phyloP scores from a whole-genome alignment of 2,113 vertebrate species.

The Apteryx mantelli region DNA sequence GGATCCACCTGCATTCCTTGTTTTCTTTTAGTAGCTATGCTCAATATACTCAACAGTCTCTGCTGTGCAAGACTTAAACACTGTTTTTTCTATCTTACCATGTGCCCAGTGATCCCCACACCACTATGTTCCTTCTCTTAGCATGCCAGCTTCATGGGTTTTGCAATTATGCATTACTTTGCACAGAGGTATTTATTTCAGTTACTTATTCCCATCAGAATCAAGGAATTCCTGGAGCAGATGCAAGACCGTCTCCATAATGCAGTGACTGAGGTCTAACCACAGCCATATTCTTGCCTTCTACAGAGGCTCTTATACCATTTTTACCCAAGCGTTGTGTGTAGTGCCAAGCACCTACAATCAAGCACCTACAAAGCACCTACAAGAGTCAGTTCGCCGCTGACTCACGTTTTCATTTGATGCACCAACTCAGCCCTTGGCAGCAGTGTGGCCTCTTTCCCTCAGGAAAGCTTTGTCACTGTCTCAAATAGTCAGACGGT shows the following conservation, averaged over 20 bases:
- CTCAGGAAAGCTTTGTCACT: background rate
- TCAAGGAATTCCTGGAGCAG: background rate
- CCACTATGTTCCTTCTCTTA: rapidly evolving
- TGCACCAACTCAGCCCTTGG: background rate
- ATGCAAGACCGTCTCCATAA: rapidly evolving
- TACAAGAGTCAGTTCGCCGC: background rate
- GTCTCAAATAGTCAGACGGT: background rate
- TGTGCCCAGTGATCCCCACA: background rate
- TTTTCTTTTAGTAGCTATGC: background rate
- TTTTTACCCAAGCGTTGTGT: background rate
- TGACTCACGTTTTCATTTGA: background rate
- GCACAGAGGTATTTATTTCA: background rate
- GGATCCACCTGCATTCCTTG: background rate
- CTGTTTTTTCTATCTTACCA: background rate
- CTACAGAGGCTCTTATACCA: background rate
- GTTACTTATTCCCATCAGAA: background rate
- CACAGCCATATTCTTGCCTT: background rate
- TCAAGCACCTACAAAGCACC: background rate
- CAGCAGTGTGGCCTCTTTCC: background rate
- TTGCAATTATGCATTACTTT: background rate
- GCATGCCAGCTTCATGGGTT: background rate
- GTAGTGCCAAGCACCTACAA: background rate
- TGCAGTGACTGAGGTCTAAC: background rate
- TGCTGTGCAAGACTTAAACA: background rate
- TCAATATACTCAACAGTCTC: background rate